Evolutionary conservation across 2,888 invertebrate genomes (phyloP), one percentile per base, ranked within the genome.

Genomic region (Helleia helle): DNA sequence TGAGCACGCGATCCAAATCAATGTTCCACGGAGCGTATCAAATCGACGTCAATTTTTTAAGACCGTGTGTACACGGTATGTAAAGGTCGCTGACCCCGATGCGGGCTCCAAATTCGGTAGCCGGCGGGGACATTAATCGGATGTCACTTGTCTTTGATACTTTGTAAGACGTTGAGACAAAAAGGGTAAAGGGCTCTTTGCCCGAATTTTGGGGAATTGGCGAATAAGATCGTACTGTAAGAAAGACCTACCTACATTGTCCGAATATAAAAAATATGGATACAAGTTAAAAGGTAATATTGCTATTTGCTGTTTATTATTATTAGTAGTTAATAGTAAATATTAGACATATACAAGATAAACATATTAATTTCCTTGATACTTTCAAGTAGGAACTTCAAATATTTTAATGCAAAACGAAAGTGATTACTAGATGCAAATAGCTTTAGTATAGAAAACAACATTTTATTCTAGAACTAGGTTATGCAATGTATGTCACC

Each of bases 81-180:
- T 41, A 57, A 46, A 62, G 80, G 75, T 72, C 73, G 52, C 18
- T 49, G 74, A 76, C 73, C 76, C n/a, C 48, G 56, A 69, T 73
- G 73, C 71, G 71, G 72, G 74, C 67, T 62, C 71, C 72, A 55
- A 76, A 76, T 79, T 79, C 65, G 65, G 75, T 63, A 68, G 65
- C 51, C 49, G 50, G 26, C 55, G 56, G 65, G 59, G 71, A 71
- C 74, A 73, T 74, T 75, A 76, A 76, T 80, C 74, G 72, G 65
- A 65, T 63, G 69, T 61, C 62, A 54, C 56, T 55, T 60, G 57
- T 57, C 59, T 62, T 59, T 55, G 55, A 56, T 54, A 49, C 56
- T 56, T 48, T 49, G 46, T 50, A 56, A 54, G 56, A 54, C 12
- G 31, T 17, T 45, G 51, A 55, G 56, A 56, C 46, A 46, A 34